Evolutionary conservation across 2,888 invertebrate species (phyloP).

Genomic region (Nyleta sp.): DNA sequence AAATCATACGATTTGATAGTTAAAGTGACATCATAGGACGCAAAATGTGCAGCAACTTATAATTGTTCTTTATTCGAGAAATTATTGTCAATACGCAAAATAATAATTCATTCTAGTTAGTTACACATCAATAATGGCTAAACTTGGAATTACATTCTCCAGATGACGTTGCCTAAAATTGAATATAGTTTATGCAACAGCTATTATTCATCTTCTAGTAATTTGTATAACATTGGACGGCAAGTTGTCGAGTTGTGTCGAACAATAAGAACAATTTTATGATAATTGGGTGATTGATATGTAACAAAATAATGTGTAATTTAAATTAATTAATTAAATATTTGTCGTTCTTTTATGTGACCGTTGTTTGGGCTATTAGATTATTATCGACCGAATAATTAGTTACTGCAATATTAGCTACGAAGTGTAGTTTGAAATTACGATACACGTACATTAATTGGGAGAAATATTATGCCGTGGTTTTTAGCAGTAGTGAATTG

Average conservation of each 20-base stretch:
- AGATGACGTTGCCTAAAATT: slow-evolving; percentile 28
- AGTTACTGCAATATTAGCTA: too few species aligned
- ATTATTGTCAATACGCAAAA: slow-evolving; percentile 15
- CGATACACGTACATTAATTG: too few species aligned
- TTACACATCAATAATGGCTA: slow-evolving; percentile 14
- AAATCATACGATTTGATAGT: too few species aligned
- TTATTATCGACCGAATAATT: slow-evolving; percentile 10
- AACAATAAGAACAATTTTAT: slow-evolving; percentile 17
- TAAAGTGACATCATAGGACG: too few species aligned
- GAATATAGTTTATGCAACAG: slow-evolving; percentile 32
- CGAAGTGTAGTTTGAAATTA: too few species aligned
- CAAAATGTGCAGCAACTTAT: too few species aligned
- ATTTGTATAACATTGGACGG: slow-evolving; percentile 26
- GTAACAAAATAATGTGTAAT: slow-evolving; percentile 5
- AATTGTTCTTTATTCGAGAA: slow-evolving; percentile 1
- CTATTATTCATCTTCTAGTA: slow-evolving; percentile 38
- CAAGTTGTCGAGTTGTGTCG: slow-evolving; percentile 14
- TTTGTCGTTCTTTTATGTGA: too few species aligned
- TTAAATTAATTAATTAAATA: slow-evolving; percentile 4
- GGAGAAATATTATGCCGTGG: too few species aligned
- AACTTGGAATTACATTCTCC: slow-evolving; percentile 42
- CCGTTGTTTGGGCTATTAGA: too few species aligned
- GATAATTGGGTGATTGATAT: slow-evolving; percentile 9
- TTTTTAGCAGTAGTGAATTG: too few species aligned
- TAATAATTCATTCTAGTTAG: slow-evolving; percentile 21